Base-by-base conservation (phyloP, 2,888 invertebrate species). In the Temnothorax ravouxi region DNA sequence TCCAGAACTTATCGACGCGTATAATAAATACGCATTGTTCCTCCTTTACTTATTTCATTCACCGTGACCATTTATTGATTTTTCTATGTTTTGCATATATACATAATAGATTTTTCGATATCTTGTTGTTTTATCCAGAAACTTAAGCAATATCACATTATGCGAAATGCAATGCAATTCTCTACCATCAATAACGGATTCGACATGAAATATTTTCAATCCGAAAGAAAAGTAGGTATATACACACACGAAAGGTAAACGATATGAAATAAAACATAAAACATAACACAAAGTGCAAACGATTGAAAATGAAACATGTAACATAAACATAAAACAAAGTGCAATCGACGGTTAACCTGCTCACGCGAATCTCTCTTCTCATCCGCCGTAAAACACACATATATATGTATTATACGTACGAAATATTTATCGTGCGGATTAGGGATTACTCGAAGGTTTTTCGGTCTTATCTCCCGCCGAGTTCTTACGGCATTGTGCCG, bases 401-500 rank as follows among this genome's bases (percentile, higher is more conserved):
- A 21, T 34, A 6, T 34, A n/a, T n/a, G n/a, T n/a, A n/a, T n/a
- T n/a, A 34, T 52, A 76, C 41, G 52, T 77, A 21, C 62, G 50
- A 64, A 62, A 76, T 82, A 82, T 76, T 74, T 76, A 76, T 82
- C 79, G 74, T n/a, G 21, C 41, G 41, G 76, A 76, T 62, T 82
- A 74, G 52, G 52, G 41, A 82, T 82, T 29, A 72, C 59, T n/a
- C 59, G 34, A 47, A 44, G 38, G 44, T 80, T 80, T 72, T 80
- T 80, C 56, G 34, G 71, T 59, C 59, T 80, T 80, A 80, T 80
- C 79, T 80, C 56, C 50, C 72, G 72, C 18, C 47, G 59, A 59
- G 56, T 80, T 80, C 72, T 71, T 72, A n/a, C 38, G 79, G 72
- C 56, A 80, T 80, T 80, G 72, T 80, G 47, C 79, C 79, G 72